Evolutionary conservation across 2,113 vertebrate genomes (phyloP).

Genomic region (Plotosus lineatus): DNA sequence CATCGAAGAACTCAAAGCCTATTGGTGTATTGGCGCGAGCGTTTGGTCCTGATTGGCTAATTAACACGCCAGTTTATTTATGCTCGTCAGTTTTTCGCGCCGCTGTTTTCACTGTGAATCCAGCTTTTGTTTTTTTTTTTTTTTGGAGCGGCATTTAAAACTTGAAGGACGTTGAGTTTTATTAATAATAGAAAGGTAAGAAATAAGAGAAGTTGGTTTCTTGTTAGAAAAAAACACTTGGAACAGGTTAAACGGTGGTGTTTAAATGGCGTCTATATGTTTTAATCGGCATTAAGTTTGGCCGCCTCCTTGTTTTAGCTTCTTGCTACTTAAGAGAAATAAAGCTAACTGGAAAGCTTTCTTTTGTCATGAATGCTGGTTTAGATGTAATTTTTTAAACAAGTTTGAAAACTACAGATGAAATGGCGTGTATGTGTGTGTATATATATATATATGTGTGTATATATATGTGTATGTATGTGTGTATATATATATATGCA

Average conservation of each 20-base stretch:
- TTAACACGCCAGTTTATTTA: constrained; percentile 41
- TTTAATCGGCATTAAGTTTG: not conserved
- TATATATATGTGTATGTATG: no score
- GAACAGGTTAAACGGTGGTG: not conserved
- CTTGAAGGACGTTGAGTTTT: not conserved
- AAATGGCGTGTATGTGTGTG: no score
- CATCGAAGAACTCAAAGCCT: rapidly evolving
- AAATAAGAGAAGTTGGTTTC: not conserved
- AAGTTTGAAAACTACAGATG: no score
- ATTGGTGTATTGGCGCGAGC: not conserved
- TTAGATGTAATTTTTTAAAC: no score
- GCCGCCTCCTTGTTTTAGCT: not conserved
- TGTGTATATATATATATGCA: no score
- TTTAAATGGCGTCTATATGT: not conserved
- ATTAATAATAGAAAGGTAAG: constrained; percentile 10
- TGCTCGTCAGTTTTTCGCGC: not conserved
- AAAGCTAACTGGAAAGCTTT: not conserved
- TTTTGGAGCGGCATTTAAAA: not conserved
- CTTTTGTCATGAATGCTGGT: no score
- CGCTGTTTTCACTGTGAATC: not conserved
- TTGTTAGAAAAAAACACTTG: not conserved
- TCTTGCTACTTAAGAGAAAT: no score
- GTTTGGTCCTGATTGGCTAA: constrained; percentile 24
- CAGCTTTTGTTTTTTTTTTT: not conserved
- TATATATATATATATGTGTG: no score